Conservation (phyloP, 2,888 invertebrate species). For the Subacronicta megacephala region DNA sequence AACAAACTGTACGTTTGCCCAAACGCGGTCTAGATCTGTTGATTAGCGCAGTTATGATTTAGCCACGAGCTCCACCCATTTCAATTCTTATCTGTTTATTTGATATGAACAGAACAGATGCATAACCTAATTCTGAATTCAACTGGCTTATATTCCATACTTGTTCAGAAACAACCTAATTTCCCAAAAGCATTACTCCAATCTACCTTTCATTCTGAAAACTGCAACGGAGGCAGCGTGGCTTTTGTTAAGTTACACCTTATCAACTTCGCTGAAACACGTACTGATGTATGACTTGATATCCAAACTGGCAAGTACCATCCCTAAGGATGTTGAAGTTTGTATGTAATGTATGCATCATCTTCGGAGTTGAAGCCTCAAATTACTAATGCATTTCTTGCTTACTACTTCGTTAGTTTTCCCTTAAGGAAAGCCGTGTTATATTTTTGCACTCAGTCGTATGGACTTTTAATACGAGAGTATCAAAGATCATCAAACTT, state of each 20-base stretch:
- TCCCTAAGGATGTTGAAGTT: slow-evolving; percentile 39
- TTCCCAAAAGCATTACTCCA: slow-evolving; percentile 41
- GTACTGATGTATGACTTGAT: slow-evolving; percentile 39
- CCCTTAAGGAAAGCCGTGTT: not conserved
- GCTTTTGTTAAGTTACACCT: slow-evolving; percentile 35
- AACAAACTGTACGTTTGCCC: too few relatives aligned
- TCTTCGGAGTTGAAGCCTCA: slow-evolving; percentile 10
- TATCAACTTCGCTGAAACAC: slow-evolving; percentile 42
- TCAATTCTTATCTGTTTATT: too few relatives aligned
- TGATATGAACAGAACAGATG: too few relatives aligned
- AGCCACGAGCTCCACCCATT: too few relatives aligned
- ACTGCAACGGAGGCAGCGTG: slow-evolving; percentile 36
- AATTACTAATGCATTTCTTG: slow-evolving; percentile 16
- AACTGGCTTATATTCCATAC: not conserved
- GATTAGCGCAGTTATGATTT: too few relatives aligned
- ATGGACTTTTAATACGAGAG: not conserved
- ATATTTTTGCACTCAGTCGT: not conserved
- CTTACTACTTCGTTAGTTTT: not conserved
- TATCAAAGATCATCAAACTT: too few relatives aligned
- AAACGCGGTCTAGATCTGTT: too few relatives aligned
- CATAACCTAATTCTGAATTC: too few relatives aligned
- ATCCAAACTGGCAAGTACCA: slow-evolving; percentile 21
- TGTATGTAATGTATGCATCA: slow-evolving; percentile 24
- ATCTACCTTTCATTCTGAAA: slow-evolving; percentile 28
- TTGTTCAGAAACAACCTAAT: slow-evolving; percentile 20